Evolutionary conservation across 2,797 vertebrate species (phyloP).

Genomic region (Serranus cabrilla): DNA sequence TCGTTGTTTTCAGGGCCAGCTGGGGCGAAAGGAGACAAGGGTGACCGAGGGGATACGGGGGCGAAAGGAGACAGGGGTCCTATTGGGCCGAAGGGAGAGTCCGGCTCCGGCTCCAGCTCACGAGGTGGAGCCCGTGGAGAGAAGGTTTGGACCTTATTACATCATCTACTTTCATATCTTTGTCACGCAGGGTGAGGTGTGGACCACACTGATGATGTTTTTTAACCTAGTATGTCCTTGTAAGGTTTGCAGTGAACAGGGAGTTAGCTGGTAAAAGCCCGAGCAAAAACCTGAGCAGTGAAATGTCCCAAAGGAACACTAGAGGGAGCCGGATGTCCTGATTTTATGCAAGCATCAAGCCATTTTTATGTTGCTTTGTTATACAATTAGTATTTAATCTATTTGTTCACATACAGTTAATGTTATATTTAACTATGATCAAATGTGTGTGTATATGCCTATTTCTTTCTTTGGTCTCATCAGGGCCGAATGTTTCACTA

Average conservation of each 20-base stretch:
- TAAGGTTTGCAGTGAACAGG: not conserved
- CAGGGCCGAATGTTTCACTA: too few species aligned
- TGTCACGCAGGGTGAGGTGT: not conserved
- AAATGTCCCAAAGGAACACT: conserved; percentile 22
- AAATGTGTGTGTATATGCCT: too few species aligned
- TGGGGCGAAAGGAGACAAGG: conserved; percentile 84
- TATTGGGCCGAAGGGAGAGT: conserved; percentile 88
- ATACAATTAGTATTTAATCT: not conserved
- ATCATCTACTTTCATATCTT: not conserved
- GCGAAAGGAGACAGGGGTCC: conserved; percentile 82
- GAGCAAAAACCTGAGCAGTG: not conserved
- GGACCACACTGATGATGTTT: not conserved
- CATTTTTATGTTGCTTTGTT: not conserved
- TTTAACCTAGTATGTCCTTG: not conserved
- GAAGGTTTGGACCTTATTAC: conserved; percentile 65
- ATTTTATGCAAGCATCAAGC: not conserved
- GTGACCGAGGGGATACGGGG: conserved; percentile 84
- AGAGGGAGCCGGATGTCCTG: conserved; percentile 46
- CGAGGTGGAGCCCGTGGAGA: conserved; percentile 64
- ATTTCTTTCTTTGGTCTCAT: too few species aligned
- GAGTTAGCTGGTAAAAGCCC: not conserved
- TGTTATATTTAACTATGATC: too few species aligned
- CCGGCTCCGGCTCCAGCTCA: conserved; percentile 53
- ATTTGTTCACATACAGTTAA: not conserved
- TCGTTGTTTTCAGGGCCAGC: conserved; percentile 49